Base-by-base conservation (phyloP, 2,113 vertebrate species). In the Phrynosoma platyrhinos region DNA sequence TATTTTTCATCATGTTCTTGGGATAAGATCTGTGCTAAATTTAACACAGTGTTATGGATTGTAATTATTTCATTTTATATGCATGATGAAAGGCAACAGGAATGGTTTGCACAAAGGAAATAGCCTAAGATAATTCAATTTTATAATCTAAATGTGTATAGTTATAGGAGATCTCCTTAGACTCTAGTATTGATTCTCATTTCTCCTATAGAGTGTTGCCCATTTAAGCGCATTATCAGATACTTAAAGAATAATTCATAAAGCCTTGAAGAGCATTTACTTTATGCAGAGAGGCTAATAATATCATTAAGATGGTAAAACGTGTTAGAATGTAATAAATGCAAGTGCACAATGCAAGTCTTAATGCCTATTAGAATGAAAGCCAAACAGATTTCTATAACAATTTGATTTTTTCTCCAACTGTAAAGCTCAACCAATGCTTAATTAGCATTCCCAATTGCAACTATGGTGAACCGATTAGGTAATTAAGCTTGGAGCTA, bases 241-340 rank as follows among this genome's bases (percentile, higher is more conserved):
- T 93, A 93, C 93, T 96, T 96, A 96, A 91, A 93, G 91, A 90
- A 91, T 94, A 94, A 95, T 96, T 95, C 95, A 94, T 94, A 94
- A 94, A 93, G 91, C 87, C 94, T 96, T 94, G 93, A 95, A 93
- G 95, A 95, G 88, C 94, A 94, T 93, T 93, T 90, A 92, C 90
- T 93, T 95, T 94, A 92, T 95, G 93, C 92, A 93, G 93, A 93
- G 92, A 79, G 89, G 88, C 93, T 95, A 94, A 94, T 93, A 94
- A 92, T 88, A 94, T 92, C 93, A 95, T 93, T 94, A 91, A 95
- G 92, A 94, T 94, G 90, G 94, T 75, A 90, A 66, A 93, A 91
- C 85, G 88, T 95, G 87, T 95, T 91, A 87, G 87, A 87, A 90
- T 88, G 94, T 91, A 92, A 91, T 95, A 92, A 93, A 91, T 93